Conservation (phyloP, 1,140 invertebrate species). For the Penaeus vannamei region DNA sequence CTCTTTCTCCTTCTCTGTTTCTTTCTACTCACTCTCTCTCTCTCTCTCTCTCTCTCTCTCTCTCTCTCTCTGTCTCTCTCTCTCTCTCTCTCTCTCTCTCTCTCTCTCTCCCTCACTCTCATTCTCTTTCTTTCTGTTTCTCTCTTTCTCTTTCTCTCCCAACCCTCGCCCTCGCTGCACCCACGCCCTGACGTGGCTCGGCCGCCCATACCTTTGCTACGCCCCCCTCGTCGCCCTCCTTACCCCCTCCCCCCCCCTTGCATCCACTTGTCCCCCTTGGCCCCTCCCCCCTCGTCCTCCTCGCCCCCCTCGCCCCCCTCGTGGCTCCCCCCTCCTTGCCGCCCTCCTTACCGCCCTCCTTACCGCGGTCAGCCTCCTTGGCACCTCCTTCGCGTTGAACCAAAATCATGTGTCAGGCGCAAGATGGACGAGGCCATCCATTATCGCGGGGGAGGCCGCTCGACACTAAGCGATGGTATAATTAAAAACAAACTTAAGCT, state of each 20-base stretch:
- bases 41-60: too few species aligned
- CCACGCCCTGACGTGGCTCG: not conserved
- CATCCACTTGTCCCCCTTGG: not conserved
- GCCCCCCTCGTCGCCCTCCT: not conserved
- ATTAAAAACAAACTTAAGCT: slow-evolving; percentile 57
- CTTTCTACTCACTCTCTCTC: not conserved
- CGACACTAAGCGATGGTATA: slow-evolving; percentile 60
- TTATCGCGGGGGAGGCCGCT: slow-evolving; percentile 52
- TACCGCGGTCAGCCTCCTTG: too few species aligned
- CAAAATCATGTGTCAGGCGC: slow-evolving; percentile 51
- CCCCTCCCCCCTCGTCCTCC: not conserved
- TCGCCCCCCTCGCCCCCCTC: not conserved
- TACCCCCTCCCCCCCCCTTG: too few species aligned
- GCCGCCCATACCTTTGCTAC: not conserved
- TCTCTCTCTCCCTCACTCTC: not conserved
- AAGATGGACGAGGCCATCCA: slow-evolving; percentile 62
- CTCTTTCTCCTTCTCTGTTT: not conserved
- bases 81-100: not conserved
- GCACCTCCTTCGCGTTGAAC: too few species aligned
- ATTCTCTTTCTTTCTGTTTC: too few species aligned
- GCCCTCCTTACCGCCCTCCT: not conserved
- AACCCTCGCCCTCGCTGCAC: not conserved
- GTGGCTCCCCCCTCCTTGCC: not conserved
- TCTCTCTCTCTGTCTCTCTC: too few species aligned
- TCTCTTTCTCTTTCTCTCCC: not conserved